These are phyloP conservation scores for Andrena flavipes DNA, from an alignment of 2,888 invertebrate species.

Conservation along the genomic window DNA sequence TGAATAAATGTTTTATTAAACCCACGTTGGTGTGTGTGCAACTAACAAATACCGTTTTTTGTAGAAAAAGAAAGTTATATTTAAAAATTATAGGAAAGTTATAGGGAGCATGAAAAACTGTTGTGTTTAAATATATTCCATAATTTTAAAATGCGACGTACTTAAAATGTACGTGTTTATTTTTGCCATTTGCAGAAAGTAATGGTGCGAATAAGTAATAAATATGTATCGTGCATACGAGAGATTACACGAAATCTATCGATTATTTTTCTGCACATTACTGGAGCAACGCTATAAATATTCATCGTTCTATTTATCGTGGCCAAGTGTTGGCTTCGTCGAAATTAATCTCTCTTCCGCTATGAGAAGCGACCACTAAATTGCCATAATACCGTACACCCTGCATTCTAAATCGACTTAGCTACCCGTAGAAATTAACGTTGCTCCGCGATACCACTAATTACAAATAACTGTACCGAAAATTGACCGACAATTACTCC, in stretches of 20 bases:
- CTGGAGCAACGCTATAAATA: neutral
- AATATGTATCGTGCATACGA: too few relatives aligned
- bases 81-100: too few relatives aligned
- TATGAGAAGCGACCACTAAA: constrained; percentile 10
- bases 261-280: neutral
- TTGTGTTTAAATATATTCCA: too few relatives aligned
- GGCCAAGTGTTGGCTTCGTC: neutral
- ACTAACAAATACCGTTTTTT: too few relatives aligned
- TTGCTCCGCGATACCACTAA: constrained; percentile 27
- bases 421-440: constrained; percentile 40
- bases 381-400: constrained; percentile 40
- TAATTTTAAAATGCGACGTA: too few relatives aligned
- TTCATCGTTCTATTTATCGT: neutral
- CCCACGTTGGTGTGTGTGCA: too few relatives aligned
- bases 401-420: constrained; percentile 47
- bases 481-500: constrained; percentile 28
- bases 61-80: too few relatives aligned
- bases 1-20: too few relatives aligned
- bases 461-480: constrained; percentile 53
- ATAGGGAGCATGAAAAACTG: too few relatives aligned
- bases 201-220: too few relatives aligned
- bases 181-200: too few relatives aligned
- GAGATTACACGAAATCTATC: neutral
- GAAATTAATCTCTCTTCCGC: constrained; percentile 16
- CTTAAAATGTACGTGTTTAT: too few relatives aligned